A percentile compares a stretch with the other conserved stretches of the same genome.
Evolutionary conservation across 2,888 invertebrate species (phyloP).

Genomic region (Calameuta filiformis): DNA sequence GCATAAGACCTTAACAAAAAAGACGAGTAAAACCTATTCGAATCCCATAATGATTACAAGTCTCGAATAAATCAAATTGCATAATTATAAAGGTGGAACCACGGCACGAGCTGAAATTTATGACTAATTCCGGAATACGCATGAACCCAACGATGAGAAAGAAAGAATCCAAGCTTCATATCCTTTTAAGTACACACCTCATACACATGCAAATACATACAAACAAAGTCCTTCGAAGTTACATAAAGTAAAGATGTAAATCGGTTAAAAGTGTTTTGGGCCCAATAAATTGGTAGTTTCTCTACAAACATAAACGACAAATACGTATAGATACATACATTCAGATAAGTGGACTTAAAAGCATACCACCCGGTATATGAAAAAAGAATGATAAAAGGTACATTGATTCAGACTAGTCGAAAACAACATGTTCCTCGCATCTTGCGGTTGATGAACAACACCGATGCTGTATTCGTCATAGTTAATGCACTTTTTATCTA

Average conservation of each 20-base stretch:
- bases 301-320: neutral
- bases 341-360: neutral
- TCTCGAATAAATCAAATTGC: no score
- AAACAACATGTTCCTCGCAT: neutral
- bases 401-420: neutral
- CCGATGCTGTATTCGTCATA: no score
- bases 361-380: neutral
- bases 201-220: neutral
- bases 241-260: neutral
- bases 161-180: neutral
- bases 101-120: neutral
- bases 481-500: no score
- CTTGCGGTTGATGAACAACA: no score
- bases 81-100: neutral
- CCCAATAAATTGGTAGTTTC: neutral
- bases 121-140: neutral
- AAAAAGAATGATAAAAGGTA: no score
- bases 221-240: neutral
- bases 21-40: neutral
- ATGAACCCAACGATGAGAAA: neutral
- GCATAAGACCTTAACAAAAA: neutral
- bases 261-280: neutral
- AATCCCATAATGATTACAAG: neutral
- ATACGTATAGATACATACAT: neutral
- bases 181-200: neutral